A percentile compares a stretch with the other conserved stretches of the same genome.
phyloP scores from a whole-genome alignment of 2,797 vertebrate species.

The Schizopygopsis malacanthus region DNA sequence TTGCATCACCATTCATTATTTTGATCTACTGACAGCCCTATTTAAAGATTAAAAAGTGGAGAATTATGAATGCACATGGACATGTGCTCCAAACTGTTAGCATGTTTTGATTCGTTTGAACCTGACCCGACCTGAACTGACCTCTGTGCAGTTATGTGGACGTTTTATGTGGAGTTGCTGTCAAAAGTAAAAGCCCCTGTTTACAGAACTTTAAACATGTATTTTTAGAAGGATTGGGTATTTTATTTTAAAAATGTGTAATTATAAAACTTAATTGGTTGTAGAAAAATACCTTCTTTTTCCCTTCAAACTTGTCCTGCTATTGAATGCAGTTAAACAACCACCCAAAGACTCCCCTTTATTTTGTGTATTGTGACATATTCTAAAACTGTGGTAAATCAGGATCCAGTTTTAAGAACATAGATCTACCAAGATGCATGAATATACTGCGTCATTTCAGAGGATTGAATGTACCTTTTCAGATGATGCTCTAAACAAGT shows the following conservation, averaged over 20 bases:
- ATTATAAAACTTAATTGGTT: neutral
- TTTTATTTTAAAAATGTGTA: neutral
- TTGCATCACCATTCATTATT: neutral
- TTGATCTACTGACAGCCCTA: neutral
- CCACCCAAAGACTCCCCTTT: neutral
- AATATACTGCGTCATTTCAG: neutral
- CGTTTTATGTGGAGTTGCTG: neutral
- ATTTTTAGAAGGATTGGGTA: neutral
- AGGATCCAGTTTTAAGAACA: neutral
- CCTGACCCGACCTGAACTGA: neutral
- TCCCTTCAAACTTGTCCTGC: too few species aligned
- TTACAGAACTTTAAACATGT: neutral
- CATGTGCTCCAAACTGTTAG: neutral
- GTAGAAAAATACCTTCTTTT: neutral
- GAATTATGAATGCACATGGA: neutral
- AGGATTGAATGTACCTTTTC: neutral
- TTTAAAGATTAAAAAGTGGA: neutral
- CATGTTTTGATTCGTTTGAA: neutral
- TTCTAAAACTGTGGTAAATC: neutral
- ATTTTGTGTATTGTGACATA: neutral
- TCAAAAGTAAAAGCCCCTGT: neutral
- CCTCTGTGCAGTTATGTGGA: neutral
- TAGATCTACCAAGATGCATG: neutral
- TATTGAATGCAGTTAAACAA: neutral
- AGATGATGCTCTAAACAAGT: neutral